phyloP scores from a whole-genome alignment of 2,113 vertebrate species.

The Clinocottus analis region DNA sequence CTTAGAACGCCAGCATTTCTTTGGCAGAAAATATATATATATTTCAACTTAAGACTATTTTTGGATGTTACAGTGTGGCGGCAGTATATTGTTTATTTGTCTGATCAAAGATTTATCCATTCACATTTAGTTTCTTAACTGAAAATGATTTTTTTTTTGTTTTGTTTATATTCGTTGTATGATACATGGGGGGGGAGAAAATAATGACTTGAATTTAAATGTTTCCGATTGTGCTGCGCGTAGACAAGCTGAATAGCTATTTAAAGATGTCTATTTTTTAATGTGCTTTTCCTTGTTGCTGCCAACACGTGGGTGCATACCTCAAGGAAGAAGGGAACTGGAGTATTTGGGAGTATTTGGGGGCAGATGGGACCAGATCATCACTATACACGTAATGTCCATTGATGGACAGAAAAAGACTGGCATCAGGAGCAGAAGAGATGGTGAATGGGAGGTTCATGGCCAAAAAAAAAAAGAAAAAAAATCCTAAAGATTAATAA shows the following conservation, averaged over 20 bases:
- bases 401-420: constrained; percentile 35
- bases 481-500: not conserved
- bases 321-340: constrained; percentile 57
- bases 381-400: constrained; percentile 14
- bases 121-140: constrained; percentile 87
- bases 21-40: constrained; percentile 82
- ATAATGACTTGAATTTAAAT: constrained; percentile 89
- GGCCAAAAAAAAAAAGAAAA: constrained; percentile 16
- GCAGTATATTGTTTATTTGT: constrained; percentile 86
- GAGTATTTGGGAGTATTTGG: constrained; percentile 64
- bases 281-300: constrained; percentile 88
- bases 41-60: constrained; percentile 86
- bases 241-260: constrained; percentile 87
- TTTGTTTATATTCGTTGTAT: constrained; percentile 82
- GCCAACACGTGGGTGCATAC: constrained; percentile 81
- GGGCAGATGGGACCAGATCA: constrained; percentile 63
- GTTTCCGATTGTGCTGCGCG: constrained; percentile 88
- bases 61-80: constrained; percentile 88
- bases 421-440: constrained; percentile 15
- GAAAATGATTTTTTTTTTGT: constrained; percentile 81
- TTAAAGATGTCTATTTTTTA: constrained; percentile 87
- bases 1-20: constrained; percentile 78
- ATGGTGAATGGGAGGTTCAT: not conserved
- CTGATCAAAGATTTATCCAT: constrained; percentile 87
- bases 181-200: constrained; percentile 79